These are phyloP conservation scores for Myxocyprinus asiaticus DNA, from an alignment of 2,113 vertebrate genomes.

Conservation along the genomic window DNA sequence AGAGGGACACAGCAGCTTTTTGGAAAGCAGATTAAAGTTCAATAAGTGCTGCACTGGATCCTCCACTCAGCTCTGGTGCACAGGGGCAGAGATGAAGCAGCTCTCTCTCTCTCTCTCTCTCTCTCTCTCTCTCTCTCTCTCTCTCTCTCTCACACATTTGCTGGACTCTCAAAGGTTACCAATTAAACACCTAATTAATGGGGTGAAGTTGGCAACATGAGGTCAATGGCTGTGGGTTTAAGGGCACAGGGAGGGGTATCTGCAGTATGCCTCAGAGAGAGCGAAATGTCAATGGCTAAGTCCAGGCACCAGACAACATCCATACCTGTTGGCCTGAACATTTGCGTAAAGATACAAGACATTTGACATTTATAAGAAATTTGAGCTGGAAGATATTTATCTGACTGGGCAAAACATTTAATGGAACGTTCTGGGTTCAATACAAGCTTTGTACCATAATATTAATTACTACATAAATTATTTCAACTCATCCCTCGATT, in stretches of 20 bases:
- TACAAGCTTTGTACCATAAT: too few species aligned
- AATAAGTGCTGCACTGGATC: not conserved
- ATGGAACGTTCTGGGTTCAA: too few species aligned
- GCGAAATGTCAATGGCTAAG: slow-evolving; percentile 13
- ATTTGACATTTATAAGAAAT: not conserved
- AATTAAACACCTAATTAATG: slow-evolving; percentile 80
- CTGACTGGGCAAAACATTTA: not conserved
- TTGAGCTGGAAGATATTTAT: not conserved
- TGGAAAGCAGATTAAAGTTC: too few species aligned
- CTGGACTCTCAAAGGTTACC: slow-evolving; percentile 68
- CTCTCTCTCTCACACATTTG: too few species aligned
- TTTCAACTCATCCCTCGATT: too few species aligned
- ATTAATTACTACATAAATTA: too few species aligned
- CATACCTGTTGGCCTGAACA: not conserved
- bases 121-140: too few species aligned
- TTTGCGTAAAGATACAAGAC: not conserved
- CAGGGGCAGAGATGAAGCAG: not conserved
- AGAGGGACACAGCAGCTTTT: not conserved
- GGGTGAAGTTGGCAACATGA: slow-evolving; percentile 69
- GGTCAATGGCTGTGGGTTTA: slow-evolving; percentile 64
- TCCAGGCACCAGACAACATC: not conserved
- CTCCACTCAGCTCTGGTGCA: slow-evolving; percentile 7
- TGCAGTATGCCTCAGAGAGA: not conserved
- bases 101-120: too few species aligned
- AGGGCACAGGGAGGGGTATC: not conserved